Conservation (phyloP, 2,888 invertebrate genomes). For the Netelia melanura region DNA sequence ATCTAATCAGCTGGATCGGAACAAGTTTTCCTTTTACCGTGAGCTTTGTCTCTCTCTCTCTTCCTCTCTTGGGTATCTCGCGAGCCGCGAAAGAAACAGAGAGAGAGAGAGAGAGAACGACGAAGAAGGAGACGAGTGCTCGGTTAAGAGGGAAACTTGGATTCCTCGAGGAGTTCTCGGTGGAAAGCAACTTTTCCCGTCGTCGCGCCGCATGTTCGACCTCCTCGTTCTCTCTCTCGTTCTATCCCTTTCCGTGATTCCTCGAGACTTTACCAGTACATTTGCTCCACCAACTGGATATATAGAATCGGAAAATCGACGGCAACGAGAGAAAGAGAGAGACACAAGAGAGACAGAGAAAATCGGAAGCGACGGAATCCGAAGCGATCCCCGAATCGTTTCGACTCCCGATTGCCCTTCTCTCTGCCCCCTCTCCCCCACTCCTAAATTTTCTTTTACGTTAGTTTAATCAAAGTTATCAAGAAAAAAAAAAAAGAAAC, state of each 20-base stretch:
- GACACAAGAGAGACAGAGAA: conserved; percentile 4
- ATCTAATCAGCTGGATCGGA: conserved; percentile 77
- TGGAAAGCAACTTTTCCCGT: conserved; percentile 58
- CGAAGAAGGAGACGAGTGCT: conserved; percentile 10
- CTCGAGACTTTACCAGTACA: conserved; percentile 51
- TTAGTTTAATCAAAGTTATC: conserved; percentile 57
- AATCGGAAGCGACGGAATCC: conserved; percentile 50
- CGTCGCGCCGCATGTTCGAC: conserved; percentile 49
- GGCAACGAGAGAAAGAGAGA: background rate
- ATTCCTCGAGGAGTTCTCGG: conserved; percentile 56
- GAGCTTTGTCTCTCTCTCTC: background rate
- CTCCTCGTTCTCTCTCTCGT: background rate
- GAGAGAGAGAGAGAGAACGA: conserved; percentile 9
- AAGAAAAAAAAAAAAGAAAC: conserved; percentile 34
- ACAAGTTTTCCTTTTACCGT: conserved; percentile 68
- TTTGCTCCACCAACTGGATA: conserved; percentile 40
- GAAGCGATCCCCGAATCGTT: conserved; percentile 49
- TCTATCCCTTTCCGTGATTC: conserved; percentile 52
- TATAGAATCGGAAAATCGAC: conserved; percentile 3
- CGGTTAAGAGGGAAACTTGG: conserved; percentile 57
- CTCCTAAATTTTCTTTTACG: conserved; percentile 53
- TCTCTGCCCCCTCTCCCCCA: conserved; percentile 10
- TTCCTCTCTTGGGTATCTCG: background rate
- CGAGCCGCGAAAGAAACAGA: background rate
- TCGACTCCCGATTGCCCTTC: conserved; percentile 30